Evolutionary conservation across 2,113 vertebrate genomes (phyloP).

Genomic region (Oxygymnocypris stewartii): DNA sequence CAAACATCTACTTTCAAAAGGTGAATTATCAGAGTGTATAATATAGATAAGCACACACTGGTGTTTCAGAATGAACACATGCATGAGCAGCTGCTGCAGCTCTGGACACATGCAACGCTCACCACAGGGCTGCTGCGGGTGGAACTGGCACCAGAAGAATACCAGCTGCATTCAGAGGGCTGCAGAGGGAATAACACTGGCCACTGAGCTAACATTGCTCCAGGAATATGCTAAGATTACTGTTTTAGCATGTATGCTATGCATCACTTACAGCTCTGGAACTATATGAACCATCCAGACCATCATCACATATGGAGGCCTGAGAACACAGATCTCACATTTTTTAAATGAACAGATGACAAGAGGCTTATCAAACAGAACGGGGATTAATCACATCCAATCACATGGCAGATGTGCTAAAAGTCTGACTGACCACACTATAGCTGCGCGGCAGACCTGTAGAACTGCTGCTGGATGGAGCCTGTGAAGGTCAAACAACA

Average conservation of each 20-base stretch:
- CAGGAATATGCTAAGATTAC: conserved; percentile 7
- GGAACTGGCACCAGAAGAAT: conserved; percentile 87
- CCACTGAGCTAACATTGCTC: conserved; percentile 57
- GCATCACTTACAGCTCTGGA: conserved; percentile 84
- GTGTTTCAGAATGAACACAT: conserved; percentile 15
- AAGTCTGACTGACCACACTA: conserved; percentile 81
- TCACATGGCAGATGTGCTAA: conserved; percentile 43
- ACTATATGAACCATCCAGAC: conserved; percentile 77
- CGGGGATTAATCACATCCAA: neutral
- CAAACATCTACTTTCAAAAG: neutral
- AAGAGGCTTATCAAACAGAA: neutral
- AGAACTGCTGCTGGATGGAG: conserved; percentile 69
- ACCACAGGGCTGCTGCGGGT: conserved; percentile 89
- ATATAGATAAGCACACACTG: conserved; percentile 20
- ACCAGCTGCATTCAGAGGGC: conserved; percentile 91
- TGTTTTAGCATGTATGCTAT: conserved; percentile 25
- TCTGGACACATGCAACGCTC: conserved; percentile 71
- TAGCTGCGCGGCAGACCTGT: conserved; percentile 82
- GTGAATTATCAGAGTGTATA: neutral
- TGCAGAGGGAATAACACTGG: conserved; percentile 68
- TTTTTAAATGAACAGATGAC: conserved; percentile 18
- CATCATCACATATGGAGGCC: conserved; percentile 81
- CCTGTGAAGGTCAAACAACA: conserved; percentile 59
- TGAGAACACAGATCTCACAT: conserved; percentile 64
- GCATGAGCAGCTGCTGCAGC: conserved; percentile 10